Evolutionary conservation across 2,888 invertebrate genomes (phyloP), one percentile per base, ranked within the genome.

Genomic region (Perizoma flavofasciatum): DNA sequence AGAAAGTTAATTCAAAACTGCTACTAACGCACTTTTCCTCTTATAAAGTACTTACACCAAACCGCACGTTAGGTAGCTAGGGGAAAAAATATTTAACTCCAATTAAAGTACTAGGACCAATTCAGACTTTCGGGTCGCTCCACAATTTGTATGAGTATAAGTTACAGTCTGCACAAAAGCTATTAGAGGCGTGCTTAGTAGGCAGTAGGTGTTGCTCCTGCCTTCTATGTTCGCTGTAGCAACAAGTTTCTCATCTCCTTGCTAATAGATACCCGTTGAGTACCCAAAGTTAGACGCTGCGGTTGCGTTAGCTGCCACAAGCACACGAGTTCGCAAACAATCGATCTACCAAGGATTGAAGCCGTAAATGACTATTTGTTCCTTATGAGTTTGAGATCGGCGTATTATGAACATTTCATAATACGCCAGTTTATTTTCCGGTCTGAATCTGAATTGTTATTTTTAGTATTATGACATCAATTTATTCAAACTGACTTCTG

Each of bases 241-340:
- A 48, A 48, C 41, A 65, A 59, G 55, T 61, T 64, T 59, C 49
- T 40, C 54, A 58, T 58, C 49, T 61, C 55, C 22, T 41, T 43
- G 52, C 63, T 68, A 59, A 45, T 69, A 58, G 63, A 63, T 45
- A 32, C 49, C n/a, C 39, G 53, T 22, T 57, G 49, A 47, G 53
- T 41, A 53, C 53, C 46, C 43, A 53, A 61, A 61, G 41, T 57
- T 61, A 47, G 46, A 53, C 11, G 44, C 37, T 53, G 45, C 45
- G 53, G 49, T 57, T 56, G 34, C 45, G 34, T 32, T 11, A 56
- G 55, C 52, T 55, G 44, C 52, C 43, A 47, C 55, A 47, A 54
- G 51, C 35, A 47, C 47, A 34, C n/a, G 11, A 47, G 37, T 44
- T 54, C 37, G 47, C 44, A 51, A 55, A 54, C 45, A 49, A 46